phyloP scores from a whole-genome alignment of 2,113 vertebrate genomes.

The Psittacula cyanocephala region DNA sequence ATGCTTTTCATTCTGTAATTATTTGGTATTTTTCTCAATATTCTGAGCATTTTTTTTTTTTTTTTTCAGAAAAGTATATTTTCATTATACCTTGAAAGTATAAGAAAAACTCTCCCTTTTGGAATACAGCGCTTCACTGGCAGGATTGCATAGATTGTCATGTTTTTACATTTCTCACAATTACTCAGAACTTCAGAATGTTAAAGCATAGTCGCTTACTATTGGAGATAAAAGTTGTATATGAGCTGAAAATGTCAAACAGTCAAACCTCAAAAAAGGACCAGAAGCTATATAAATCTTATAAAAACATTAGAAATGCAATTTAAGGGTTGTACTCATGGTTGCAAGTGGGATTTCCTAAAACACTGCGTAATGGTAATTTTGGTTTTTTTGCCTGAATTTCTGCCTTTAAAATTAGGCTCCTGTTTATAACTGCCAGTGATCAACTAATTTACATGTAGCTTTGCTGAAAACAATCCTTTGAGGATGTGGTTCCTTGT shows the following conservation, averaged over 20 bases:
- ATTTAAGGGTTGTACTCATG: not conserved
- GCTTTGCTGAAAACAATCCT: not conserved
- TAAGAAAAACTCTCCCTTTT: not conserved
- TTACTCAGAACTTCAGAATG: not conserved
- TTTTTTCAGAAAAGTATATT: not conserved
- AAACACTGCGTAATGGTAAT: not conserved
- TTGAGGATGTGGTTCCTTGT: not conserved
- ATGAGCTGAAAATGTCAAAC: not conserved
- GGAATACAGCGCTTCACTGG: not conserved
- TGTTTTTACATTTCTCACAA: not conserved
- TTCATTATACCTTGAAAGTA: not conserved
- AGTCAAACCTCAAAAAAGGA: not conserved
- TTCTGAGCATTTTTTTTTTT: not conserved
- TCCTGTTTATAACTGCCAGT: not conserved
- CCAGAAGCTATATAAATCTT: not conserved
- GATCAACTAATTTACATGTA: not conserved
- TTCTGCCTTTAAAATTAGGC: not conserved
- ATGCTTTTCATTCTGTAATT: not conserved
- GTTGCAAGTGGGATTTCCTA: not conserved
- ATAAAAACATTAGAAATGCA: not conserved
- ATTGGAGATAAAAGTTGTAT: not conserved
- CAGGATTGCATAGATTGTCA: not conserved
- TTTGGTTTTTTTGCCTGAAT: not conserved
- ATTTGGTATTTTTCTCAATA: not conserved
- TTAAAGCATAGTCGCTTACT: not conserved